Conservation (phyloP, 1,140 invertebrate genomes). For the Ostrea denselamellosa region DNA sequence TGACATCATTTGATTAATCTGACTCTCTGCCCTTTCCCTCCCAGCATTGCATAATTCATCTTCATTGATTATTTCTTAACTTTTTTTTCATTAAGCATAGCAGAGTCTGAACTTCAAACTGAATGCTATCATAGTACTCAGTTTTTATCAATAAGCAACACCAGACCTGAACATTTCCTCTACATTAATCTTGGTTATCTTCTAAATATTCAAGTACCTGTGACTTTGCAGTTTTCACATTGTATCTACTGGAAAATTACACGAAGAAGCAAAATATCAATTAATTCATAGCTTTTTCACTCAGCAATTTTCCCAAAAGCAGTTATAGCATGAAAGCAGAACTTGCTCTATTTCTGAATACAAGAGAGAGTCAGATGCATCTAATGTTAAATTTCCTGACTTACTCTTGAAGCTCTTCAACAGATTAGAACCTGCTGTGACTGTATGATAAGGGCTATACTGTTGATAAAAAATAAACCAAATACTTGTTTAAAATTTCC, state of each 20-base stretch:
- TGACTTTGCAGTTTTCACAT: neutral
- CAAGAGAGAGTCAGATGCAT: slow-evolving; percentile 22
- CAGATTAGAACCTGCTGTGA: slow-evolving; percentile 89
- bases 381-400: slow-evolving; percentile 54
- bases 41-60: neutral
- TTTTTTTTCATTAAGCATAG: neutral
- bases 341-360: neutral
- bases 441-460: slow-evolving; percentile 90
- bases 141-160: neutral
- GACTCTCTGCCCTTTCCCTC: neutral
- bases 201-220: neutral
- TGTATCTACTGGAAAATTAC: neutral
- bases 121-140: neutral
- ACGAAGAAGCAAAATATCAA: neutral
- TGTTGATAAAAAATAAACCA: slow-evolving; percentile 65
- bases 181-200: neutral
- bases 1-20: neutral
- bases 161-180: neutral
- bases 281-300: too few species aligned
- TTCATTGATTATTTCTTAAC: neutral
- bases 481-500: slow-evolving; percentile 7
- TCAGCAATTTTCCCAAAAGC: neutral
- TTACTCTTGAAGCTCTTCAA: slow-evolving; percentile 86
- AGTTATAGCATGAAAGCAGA: neutral
- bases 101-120: neutral